phyloP scores from a whole-genome alignment of 2,797 vertebrate genomes.

The Cuniculus paca region DNA sequence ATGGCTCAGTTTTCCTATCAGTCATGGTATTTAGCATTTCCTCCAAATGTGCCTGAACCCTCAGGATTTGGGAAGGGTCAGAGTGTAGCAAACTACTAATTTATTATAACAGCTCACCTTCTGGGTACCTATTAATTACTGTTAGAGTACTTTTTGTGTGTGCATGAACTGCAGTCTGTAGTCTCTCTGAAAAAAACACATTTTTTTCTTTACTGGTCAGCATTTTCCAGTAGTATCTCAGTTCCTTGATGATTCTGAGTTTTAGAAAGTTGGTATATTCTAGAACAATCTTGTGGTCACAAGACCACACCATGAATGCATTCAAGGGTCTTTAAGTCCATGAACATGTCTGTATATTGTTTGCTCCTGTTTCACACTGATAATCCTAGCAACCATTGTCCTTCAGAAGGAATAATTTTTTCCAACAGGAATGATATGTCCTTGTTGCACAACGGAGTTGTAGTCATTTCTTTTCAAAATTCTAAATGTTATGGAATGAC shows the following conservation, averaged over 20 bases:
- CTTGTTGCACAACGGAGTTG: not conserved
- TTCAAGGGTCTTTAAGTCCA: slow-evolving; percentile 94
- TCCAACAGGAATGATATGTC: not conserved
- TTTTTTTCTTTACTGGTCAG: slow-evolving; percentile 92
- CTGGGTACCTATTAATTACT: slow-evolving; percentile 93
- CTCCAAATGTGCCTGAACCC: fast-evolving
- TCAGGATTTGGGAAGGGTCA: not conserved
- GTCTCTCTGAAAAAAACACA: slow-evolving; percentile 94
- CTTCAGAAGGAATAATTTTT: not conserved
- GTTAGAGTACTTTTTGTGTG: slow-evolving; percentile 94
- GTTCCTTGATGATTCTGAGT: slow-evolving; percentile 94
- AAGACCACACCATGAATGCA: slow-evolving; percentile 92
- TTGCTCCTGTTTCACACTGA: not conserved
- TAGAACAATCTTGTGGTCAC: slow-evolving; percentile 92
- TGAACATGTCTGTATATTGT: slow-evolving; percentile 86
- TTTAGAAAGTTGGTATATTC: slow-evolving; percentile 95
- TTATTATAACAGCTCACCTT: slow-evolving; percentile 92
- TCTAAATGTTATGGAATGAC: not conserved
- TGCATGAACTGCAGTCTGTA: slow-evolving; percentile 92
- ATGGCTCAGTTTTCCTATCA: fast-evolving
- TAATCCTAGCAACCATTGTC: no score
- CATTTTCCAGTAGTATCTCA: slow-evolving; percentile 90
- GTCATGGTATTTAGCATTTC: not conserved
- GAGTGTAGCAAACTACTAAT: not conserved
- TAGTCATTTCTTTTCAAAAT: not conserved